These are phyloP conservation scores for Myopa testacea DNA, from an alignment of 2,888 invertebrate species.

Conservation along the genomic window DNA sequence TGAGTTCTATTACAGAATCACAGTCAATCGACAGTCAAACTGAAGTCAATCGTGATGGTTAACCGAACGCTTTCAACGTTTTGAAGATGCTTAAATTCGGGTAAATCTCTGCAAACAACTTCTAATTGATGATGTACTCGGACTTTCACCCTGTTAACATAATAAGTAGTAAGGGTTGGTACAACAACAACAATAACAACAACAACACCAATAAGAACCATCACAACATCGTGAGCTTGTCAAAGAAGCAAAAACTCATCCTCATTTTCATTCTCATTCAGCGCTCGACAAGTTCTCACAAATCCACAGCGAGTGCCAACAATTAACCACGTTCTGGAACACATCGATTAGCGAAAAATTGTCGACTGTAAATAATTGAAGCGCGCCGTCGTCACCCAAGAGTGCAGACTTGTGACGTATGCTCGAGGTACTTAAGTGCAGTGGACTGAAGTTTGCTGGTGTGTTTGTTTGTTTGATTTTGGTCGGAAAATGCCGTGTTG, in stretches of 20 bases:
- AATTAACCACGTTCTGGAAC: conserved; percentile 21
- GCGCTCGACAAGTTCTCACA: conserved; percentile 9
- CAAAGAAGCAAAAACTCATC: not conserved
- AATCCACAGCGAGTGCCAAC: not conserved
- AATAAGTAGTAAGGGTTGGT: too few relatives aligned
- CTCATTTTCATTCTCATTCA: not conserved
- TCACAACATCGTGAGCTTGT: too few relatives aligned
- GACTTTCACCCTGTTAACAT: not conserved
- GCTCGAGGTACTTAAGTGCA: conserved; percentile 34
- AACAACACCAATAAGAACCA: too few relatives aligned
- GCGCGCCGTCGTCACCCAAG: conserved; percentile 1
- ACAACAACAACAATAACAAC: too few relatives aligned
- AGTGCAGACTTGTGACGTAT: conserved; percentile 25
- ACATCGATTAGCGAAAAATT: conserved; percentile 35
- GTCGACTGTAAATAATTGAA: conserved; percentile 29
- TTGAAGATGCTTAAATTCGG: not conserved
- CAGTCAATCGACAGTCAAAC: too few relatives aligned
- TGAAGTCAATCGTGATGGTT: too few relatives aligned
- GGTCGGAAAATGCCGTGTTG: conserved; percentile 3
- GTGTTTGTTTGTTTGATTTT: conserved; percentile 27
- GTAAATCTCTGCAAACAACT: not conserved
- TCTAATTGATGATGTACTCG: not conserved
- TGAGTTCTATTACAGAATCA: too few relatives aligned
- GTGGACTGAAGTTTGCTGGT: not conserved
- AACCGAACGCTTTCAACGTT: not conserved